Conservation (phyloP, 2,113 vertebrate genomes). For the Buteo buteo region DNA sequence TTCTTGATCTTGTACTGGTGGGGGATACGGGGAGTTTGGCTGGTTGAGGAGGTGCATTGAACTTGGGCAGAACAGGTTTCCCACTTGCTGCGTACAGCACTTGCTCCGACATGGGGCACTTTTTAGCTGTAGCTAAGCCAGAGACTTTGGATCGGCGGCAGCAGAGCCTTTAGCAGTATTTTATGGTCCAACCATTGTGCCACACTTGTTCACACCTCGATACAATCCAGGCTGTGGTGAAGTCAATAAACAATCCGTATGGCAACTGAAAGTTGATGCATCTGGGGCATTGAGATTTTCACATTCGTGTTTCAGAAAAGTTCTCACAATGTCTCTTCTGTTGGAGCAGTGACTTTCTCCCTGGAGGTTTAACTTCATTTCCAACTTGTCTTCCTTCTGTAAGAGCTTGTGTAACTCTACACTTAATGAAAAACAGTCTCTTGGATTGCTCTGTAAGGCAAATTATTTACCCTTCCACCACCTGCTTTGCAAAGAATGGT, state of each 20-base stretch:
- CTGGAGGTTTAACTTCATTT: neutral
- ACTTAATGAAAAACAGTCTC: neutral
- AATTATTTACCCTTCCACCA: neutral
- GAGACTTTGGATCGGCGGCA: accelerated
- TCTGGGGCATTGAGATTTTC: neutral
- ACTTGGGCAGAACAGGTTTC: neutral
- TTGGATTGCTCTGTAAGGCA: neutral
- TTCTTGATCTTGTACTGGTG: neutral
- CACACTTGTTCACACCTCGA: neutral
- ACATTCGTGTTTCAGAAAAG: neutral
- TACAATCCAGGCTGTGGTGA: neutral
- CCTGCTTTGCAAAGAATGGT: neutral
- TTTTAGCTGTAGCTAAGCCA: neutral
- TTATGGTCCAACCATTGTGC: neutral
- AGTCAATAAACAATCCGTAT: neutral
- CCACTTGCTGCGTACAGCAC: neutral
- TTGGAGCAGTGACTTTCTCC: neutral
- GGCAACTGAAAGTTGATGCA: neutral
- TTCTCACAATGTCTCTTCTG: neutral
- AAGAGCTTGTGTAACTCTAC: neutral
- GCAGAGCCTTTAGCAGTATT: neutral
- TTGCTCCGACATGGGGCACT: neutral
- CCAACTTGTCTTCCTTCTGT: neutral
- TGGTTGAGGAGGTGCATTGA: neutral
- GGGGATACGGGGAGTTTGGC: neutral